These are phyloP conservation scores for Emydoidea blandingii DNA, from an alignment of 2,797 vertebrate species.

Conservation along the genomic window DNA sequence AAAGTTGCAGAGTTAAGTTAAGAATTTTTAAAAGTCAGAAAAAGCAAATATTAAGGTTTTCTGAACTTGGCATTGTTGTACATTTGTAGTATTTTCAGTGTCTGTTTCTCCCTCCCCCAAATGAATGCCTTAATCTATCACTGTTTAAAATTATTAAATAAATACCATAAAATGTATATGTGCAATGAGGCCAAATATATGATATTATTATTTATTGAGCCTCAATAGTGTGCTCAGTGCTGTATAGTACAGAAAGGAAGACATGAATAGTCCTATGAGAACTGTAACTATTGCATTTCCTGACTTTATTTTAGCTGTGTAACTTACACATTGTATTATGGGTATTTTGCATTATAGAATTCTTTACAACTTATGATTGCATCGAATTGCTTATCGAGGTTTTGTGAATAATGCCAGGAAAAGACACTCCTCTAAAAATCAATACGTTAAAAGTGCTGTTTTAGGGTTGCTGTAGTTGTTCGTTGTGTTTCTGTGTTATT, in stretches of 20 bases:
- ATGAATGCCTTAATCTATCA: neutral
- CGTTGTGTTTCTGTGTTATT: slow-evolving; percentile 82
- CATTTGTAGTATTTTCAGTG: neutral
- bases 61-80: neutral
- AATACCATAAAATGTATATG: neutral
- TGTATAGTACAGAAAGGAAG: slow-evolving; percentile 4
- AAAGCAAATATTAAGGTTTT: neutral
- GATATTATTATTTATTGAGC: neutral
- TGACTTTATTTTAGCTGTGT: neutral
- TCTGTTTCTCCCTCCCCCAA: neutral
- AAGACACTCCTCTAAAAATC: slow-evolving; percentile 80
- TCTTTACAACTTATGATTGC: slow-evolving; percentile 72
- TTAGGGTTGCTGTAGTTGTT: slow-evolving; percentile 79
- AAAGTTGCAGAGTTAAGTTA: neutral
- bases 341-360: neutral
- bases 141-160: neutral
- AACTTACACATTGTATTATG: neutral
- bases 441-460: slow-evolving; percentile 79
- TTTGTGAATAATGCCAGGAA: slow-evolving; percentile 82
- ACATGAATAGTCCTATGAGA: neutral
- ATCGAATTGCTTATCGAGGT: slow-evolving; percentile 70
- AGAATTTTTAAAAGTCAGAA: neutral
- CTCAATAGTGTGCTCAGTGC: neutral
- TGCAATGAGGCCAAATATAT: neutral
- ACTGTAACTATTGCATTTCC: neutral